phyloP scores from a whole-genome alignment of 2,797 vertebrate species.

The Hippoglossus hippoglossus region DNA sequence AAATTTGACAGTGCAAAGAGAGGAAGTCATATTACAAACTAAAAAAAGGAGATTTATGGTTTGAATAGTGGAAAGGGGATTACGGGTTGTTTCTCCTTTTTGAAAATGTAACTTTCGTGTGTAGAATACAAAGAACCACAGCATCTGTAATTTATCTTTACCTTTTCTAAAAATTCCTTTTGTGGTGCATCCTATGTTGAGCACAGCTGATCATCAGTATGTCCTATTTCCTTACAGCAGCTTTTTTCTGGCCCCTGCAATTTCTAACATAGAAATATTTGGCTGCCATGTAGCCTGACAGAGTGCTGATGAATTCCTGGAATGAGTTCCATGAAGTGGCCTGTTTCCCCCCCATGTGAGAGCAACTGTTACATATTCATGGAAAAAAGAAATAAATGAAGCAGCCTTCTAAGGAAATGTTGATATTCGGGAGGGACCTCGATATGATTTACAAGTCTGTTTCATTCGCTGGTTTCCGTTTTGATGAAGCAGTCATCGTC shows the following conservation, averaged over 20 bases:
- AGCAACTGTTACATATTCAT: constrained; percentile 78
- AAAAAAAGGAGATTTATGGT: constrained; percentile 24
- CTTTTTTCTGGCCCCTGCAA: constrained; percentile 29
- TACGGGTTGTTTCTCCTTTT: constrained; percentile 47
- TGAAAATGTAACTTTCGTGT: constrained; percentile 39
- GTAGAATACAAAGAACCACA: constrained; percentile 19
- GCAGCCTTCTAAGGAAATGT: constrained; percentile 73
- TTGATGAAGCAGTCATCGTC: constrained; percentile 51
- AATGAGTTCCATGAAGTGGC: constrained; percentile 74
- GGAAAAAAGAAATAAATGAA: constrained; percentile 76
- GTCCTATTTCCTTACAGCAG: constrained; percentile 49
- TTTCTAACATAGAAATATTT: constrained; percentile 74
- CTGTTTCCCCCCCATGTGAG: constrained; percentile 68
- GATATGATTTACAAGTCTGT: constrained; percentile 68
- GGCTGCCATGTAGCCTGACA: constrained; percentile 71
- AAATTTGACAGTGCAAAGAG: constrained; percentile 50
- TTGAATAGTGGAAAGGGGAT: constrained; percentile 33
- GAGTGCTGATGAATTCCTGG: constrained; percentile 78
- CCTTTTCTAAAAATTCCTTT: constrained; percentile 29
- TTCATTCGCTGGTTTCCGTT: constrained; percentile 63
- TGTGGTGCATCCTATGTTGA: constrained; percentile 18
- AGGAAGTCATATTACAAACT: constrained; percentile 25
- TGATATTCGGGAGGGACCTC: constrained; percentile 65
- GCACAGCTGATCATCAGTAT: constrained; percentile 53
- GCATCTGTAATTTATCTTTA: constrained; percentile 38